Evolutionary conservation across 2,797 vertebrate species (phyloP), one percentile per base, ranked within the genome.

Genomic region (Cossypha dichroa): DNA sequence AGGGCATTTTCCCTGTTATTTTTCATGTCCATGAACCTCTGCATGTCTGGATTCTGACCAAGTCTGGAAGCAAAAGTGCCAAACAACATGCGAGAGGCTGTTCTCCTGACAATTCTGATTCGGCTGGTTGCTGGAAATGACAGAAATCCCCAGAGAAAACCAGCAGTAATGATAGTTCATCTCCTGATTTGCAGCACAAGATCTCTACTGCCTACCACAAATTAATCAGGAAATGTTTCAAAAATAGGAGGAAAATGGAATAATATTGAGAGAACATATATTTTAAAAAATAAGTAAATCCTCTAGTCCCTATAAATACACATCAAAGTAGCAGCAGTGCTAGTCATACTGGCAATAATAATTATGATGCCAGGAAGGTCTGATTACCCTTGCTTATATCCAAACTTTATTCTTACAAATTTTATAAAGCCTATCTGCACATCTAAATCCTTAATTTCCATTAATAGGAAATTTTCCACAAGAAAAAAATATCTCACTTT

Each of bases 81-180:
- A 96, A 94, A 82, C 74, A 97, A 95, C 94, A 96, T 86, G 96
- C 3, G 76, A 93, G 87, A 94, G 89, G 94, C 95, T 97, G 95
- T 90, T 95, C 96, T 95, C 93, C 95, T 93, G 95, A 95, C 91
- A 96, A 92, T 96, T 95, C 94, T 54, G 70, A 93, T 96, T 96
- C 96, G 94, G 91, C 94, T 96, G 87, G 79, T 95, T 46, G 76
- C 90, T 96, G 95, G 85, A 94, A 96, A 68, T 77, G 60, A 89
- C 89, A 96, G 89, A 96, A 95, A 94, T 36, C 96, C 74, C 79
- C 5, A 1, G 79, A 93, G 94, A 94, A 94, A 96, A 93, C 29
- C 85, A 91, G 78, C 40, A 55, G 64, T 91, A 94, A 90, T 4
- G 1, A 74, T 1, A 92, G 85, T 31, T 82, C 56, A 41, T 15